Evolutionary conservation across 2,888 invertebrate species (phyloP), one percentile per base, ranked within the genome.

Genomic region (Girardia tigrina): DNA sequence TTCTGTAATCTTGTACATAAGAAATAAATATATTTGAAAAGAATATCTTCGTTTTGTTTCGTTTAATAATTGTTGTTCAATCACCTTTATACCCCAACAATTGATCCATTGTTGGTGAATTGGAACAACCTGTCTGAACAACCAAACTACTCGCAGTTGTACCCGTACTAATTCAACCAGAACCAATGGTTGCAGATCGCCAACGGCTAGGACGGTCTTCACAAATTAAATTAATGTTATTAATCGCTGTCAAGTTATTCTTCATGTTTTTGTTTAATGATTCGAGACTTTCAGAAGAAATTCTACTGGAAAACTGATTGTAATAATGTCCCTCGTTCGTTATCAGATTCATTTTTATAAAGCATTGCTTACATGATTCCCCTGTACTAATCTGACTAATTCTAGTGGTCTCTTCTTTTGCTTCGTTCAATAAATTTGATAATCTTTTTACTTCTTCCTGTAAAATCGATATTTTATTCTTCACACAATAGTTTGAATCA

Each of bases 251-350:
- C 6, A 56, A 2, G 23, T 56, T 56, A 4, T n/a, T 6, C 23
- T 12, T 56, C 4, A 56, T 23, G n/a, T 56, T 56, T n/a, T 56
- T 56, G n/a, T 56, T 56, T n/a, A 56, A 56, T 20, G 56, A 56
- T 56, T 56, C 56, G 6, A 56, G n/a, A 56, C 56, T 56, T 56
- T 56, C 56, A 20, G 56, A 56, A 56, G 56, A 56, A 56, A 56
- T 56, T 6, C 56, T 56, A 23, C n/a, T 56, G n/a, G 56, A 56
- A 56, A 56, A 56, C n/a, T 56, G 56, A 16, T 56, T 56, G 6
- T 56, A 23, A 56, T 56, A 56, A 23, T 56, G n/a, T 56, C 56
- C 56, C 4, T 56, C 56, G n/a, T 4, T 56, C 6, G n/a, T 56
- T 56, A n/a, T 6, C n/a, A 2, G n/a, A n/a, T 4, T 56, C 56